Evolutionary conservation across 1,140 invertebrate genomes (phyloP).

Genomic region (Drosophila baimaii): DNA sequence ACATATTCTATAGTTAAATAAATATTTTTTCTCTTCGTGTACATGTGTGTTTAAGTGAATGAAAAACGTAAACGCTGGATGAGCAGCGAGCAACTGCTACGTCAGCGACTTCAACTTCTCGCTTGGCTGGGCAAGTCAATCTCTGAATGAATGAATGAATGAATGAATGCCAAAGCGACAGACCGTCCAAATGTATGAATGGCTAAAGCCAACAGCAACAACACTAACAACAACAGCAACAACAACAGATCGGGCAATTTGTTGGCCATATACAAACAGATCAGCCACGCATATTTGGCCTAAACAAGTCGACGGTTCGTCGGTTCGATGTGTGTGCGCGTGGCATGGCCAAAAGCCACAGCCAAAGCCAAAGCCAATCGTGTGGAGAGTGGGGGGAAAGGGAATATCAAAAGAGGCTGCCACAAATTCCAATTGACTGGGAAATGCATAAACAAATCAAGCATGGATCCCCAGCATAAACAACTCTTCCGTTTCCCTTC

Average conservation of each 20-base stretch:
- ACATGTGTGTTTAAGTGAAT: slow-evolving; percentile 63
- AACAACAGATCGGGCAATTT: slow-evolving; percentile 60
- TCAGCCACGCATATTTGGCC: slow-evolving; percentile 80
- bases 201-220: slow-evolving; percentile 54
- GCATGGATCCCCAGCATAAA: slow-evolving; percentile 29
- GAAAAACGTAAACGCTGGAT: slow-evolving; percentile 75
- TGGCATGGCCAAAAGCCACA: slow-evolving; percentile 67
- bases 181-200: slow-evolving; percentile 69
- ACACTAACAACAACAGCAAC: slow-evolving; percentile 41
- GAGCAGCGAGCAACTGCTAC: slow-evolving; percentile 51
- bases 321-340: slow-evolving; percentile 57
- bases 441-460: slow-evolving; percentile 78
- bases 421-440: slow-evolving; percentile 73
- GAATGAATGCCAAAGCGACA: slow-evolving; percentile 50
- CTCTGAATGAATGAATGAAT: slow-evolving; percentile 70
- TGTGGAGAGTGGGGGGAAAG: too few species aligned
- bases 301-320: slow-evolving; percentile 58
- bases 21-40: not conserved
- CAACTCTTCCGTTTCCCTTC: slow-evolving; percentile 19
- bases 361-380: too few species aligned
- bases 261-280: slow-evolving; percentile 81
- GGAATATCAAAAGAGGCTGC: slow-evolving; percentile 52
- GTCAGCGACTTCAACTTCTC: slow-evolving; percentile 59
- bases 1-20: not conserved
- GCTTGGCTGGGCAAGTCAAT: slow-evolving; percentile 79